Conservation (phyloP, 1,140 invertebrate species). For the Drosophila pseudoobscura region DNA sequence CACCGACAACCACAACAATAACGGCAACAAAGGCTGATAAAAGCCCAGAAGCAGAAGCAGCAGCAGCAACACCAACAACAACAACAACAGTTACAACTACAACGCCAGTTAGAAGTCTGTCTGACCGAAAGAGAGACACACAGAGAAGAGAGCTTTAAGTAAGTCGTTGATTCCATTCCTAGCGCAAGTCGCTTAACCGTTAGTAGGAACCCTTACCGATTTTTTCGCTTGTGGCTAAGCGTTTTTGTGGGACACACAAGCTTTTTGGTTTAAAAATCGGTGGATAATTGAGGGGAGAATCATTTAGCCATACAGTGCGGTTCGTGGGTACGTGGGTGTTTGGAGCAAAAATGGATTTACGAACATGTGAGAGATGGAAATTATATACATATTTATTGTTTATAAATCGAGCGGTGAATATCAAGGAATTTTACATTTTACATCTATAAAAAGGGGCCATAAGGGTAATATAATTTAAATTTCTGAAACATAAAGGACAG, state of each 20-base stretch:
- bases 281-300: neutral
- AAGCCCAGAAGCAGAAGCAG: constrained; percentile 30
- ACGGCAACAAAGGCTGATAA: constrained; percentile 38
- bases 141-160: constrained; percentile 31
- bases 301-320: constrained; percentile 13
- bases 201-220: constrained; percentile 2
- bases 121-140: constrained; percentile 16
- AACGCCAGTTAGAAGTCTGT: constrained; percentile 29
- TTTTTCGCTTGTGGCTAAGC: constrained; percentile 24
- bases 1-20: constrained; percentile 32
- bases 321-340: neutral
- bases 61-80: constrained; percentile 3
- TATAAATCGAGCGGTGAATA: too few relatives aligned
- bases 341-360: too few relatives aligned
- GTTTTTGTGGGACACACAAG: constrained; percentile 37
- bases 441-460: too few relatives aligned
- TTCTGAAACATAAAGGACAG: too few relatives aligned
- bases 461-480: too few relatives aligned
- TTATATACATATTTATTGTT: too few relatives aligned
- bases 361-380: too few relatives aligned
- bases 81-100: constrained; percentile 30
- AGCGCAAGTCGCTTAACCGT: constrained; percentile 19
- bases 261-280: constrained; percentile 38
- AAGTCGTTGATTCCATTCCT: constrained; percentile 30
- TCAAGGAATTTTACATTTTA: too few relatives aligned